These are phyloP conservation scores for Nomada ferruginata DNA, from an alignment of 2,888 invertebrate species.

Conservation along the genomic window DNA sequence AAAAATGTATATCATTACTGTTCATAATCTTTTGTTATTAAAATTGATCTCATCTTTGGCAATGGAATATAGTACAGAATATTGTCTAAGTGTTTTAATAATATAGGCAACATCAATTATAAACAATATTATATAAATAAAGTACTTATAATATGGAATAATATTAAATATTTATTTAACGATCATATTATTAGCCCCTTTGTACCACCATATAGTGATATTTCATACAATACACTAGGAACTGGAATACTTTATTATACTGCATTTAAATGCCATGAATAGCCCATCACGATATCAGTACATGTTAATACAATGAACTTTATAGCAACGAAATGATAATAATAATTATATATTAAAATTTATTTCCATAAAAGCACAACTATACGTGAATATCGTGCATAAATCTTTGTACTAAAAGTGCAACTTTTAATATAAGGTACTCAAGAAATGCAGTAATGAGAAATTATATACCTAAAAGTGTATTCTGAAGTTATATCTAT, in stretches of 20 bases:
- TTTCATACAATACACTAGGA: slow-evolving; percentile 33
- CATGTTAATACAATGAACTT: slow-evolving; percentile 27
- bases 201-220: slow-evolving; percentile 5
- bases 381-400: slow-evolving; percentile 26
- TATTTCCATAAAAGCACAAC: slow-evolving; percentile 35
- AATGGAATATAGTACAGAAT: slow-evolving; percentile 8
- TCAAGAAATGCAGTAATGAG: slow-evolving; percentile 26
- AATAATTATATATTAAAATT: slow-evolving; percentile 32
- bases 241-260: slow-evolving; percentile 18
- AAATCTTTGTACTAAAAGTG: slow-evolving; percentile 42
- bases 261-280: slow-evolving; percentile 41
- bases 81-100: not conserved
- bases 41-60: slow-evolving; percentile 40
- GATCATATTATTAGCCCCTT: slow-evolving; percentile 23
- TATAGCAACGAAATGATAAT: not conserved
- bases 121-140: not conserved
- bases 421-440: slow-evolving; percentile 16
- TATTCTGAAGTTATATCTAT: slow-evolving; percentile 5
- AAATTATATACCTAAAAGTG: slow-evolving; percentile 15
- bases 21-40: not conserved
- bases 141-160: not conserved
- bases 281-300: slow-evolving; percentile 25
- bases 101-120: slow-evolving; percentile 2
- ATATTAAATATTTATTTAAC: not conserved
- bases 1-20: not conserved